Base-by-base conservation (phyloP, 1,140 invertebrate genomes). In the Scaptomyza graminum region DNA sequence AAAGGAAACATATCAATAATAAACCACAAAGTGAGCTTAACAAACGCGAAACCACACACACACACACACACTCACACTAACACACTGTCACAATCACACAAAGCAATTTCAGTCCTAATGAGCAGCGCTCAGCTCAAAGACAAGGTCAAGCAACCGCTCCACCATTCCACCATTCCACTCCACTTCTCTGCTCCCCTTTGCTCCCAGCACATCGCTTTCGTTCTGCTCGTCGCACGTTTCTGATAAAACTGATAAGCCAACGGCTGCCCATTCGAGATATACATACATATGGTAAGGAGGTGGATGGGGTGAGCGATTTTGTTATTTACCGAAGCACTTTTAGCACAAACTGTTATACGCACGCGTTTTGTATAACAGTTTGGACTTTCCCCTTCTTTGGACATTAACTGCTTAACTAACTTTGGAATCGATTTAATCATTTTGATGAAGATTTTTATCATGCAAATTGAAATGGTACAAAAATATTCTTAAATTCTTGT, bases 211-310 rank as follows among this genome's bases (percentile, higher is more conserved):
- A 5, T 22, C 9, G 22, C 25, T 65, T 61, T 56, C 61, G 69
- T 69, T 34, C 49, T 31, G 43, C 7, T 31, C 7, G 28, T 31
- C 28, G 28, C 28, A 6, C 28, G 28, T 6, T 31, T 5, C 31
- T 71, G 71, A 74, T 74, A 84, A 84, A 84, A 79, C 52, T 83
- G 80, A 83, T 83, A 83, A 83, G 79, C 66, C 76, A 79, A 73
- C 73, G 57, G 76, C 51, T 56, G 60, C n/a, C 51, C 16, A 46
- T 54, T 59, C 18, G 31, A 8, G 7, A 3, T 34, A 7, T 22
- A 31, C 5, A 31, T 8, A 34, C 5, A 31, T 8, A 34, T 8
- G 1, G 8, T 13, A 0, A n/a, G n/a, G 31, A 6, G 28, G 34
- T 55, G 51, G 15, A 8, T 62, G 12, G 11, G 13, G 22, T 2